Base-by-base conservation (phyloP, 1,140 invertebrate species). In the Microplitis mediator region DNA sequence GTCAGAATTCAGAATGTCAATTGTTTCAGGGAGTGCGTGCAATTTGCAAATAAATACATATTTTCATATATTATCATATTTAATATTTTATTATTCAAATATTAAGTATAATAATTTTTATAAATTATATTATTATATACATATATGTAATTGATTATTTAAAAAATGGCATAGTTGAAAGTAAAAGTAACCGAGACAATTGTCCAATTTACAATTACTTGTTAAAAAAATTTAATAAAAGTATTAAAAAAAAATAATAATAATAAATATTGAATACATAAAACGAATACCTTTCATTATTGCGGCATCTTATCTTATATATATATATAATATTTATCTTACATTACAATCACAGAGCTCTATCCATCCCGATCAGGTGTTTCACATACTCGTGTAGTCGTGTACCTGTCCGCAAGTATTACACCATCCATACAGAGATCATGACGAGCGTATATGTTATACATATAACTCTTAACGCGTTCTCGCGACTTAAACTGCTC, bases 381-480 rank as follows among this genome's bases (percentile, higher is more conserved):
- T 67, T 67, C 65, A 67, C 65, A 45, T 67, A 67, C 50, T 67
- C 4, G 50, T 67, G 50, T 67, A 67, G 14, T 67, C 14, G 50
- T 67, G 50, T 67, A 67, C 65, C 65, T 67, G 65, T 56, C 65
- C 50, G 39, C 65, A 11, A 67, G 65, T 67, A 67, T 67, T 67
- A 67, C 65, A 67, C 65, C 65, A 67, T 31, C 16, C 52, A 68
- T 45, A 6, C 39, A 6, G 6, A 45, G 8, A 45, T 45, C 54
- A 58, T 58, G 66, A 68, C 54, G 52, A 68, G 16, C 14, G 34
- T 58, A n/a, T 68, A 32, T 50, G 23, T 23, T 8, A 9, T 36
- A 14, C 31, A 31, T 66, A 54, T 56, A 56, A 60, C 14, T 50
- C 14, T 67, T 9, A 11, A n/a, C 45, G 52, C 54, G 35, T 54